Conservation (phyloP, 2,888 invertebrate genomes). For the Eristalinus sepulchralis region DNA sequence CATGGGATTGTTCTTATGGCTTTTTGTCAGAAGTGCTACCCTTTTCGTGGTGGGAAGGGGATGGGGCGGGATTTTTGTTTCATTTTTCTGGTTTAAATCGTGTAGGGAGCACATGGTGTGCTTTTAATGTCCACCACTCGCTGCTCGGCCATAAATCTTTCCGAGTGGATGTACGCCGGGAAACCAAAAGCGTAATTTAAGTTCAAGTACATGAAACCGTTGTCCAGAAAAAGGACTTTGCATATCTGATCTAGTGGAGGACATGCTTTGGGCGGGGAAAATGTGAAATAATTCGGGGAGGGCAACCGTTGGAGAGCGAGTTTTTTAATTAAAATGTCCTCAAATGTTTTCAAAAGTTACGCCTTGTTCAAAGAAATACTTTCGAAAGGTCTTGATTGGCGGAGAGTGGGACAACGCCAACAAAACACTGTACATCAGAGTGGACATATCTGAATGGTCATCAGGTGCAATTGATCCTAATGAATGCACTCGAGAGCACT, state of each 20-base stretch:
- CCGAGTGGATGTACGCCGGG: not conserved
- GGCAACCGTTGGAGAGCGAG: not conserved
- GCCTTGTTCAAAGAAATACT: no score
- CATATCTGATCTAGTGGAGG: not conserved
- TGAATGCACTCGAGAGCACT: no score
- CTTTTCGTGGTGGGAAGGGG: no score
- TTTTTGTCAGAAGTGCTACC: conserved; percentile 36
- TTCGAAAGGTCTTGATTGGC: no score
- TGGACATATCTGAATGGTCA: no score
- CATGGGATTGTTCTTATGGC: conserved; percentile 38
- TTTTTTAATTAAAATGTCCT: not conserved
- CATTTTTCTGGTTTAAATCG: not conserved
- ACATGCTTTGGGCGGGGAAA: not conserved
- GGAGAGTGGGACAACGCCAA: no score
- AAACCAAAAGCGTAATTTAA: not conserved
- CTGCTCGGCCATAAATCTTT: not conserved
- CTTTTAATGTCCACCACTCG: not conserved
- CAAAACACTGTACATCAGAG: no score
- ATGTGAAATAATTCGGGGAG: not conserved
- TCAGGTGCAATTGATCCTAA: no score
- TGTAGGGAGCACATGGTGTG: not conserved
- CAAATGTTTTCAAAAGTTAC: not conserved
- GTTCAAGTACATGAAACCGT: not conserved
- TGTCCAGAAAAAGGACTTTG: not conserved
- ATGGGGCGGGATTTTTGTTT: not conserved